phyloP scores from a whole-genome alignment of 37 sponge, comb jelly and placozoan genomes.

The Cliona cf. orientalis region DNA sequence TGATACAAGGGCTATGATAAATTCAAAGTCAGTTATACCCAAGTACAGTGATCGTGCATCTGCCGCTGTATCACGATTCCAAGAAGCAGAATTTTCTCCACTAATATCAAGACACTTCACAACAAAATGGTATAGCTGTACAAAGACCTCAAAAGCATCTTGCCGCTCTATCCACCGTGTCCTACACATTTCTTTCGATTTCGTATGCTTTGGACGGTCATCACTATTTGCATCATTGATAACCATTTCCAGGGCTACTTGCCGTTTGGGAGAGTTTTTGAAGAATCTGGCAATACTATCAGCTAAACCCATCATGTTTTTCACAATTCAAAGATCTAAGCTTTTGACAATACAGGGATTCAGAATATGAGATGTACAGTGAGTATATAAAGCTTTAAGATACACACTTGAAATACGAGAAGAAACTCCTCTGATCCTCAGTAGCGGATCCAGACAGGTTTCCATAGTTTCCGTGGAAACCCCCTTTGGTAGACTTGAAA shows the following conservation, averaged over 20 bases:
- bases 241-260: background rate
- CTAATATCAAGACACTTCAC: too few species aligned
- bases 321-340: background rate
- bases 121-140: too few species aligned
- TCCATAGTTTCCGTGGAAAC: too few species aligned
- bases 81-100: too few species aligned
- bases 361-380: too few species aligned
- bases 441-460: too few species aligned
- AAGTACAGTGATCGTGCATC: too few species aligned
- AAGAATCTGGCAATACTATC: background rate
- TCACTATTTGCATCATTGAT: background rate
- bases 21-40: too few species aligned
- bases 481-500: too few species aligned
- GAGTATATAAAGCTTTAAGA: too few species aligned
- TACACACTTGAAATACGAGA: background rate
- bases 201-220: background rate
- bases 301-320: background rate
- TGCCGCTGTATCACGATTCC: too few species aligned
- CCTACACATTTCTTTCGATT: slow-evolving; percentile 1
- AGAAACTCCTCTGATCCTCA: background rate
- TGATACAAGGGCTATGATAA: too few species aligned
- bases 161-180: background rate
- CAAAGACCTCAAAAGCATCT: background rate
- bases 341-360: background rate
- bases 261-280: background rate